Evolutionary conservation across 1,140 invertebrate species (phyloP), one percentile per base, ranked within the genome.

Genomic region (Orius insidiosus): DNA sequence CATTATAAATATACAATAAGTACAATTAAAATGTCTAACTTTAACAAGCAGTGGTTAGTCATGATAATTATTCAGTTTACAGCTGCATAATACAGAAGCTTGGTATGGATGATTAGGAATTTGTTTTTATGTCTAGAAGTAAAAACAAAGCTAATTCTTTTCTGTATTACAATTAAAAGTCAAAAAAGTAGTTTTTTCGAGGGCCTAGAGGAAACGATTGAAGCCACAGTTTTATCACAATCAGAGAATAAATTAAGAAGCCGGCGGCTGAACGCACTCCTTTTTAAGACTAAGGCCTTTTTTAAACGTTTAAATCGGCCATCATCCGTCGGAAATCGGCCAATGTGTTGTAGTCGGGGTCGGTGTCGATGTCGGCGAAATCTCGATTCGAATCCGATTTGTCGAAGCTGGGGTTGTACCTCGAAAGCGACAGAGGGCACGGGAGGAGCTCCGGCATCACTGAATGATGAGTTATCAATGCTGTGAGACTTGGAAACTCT

Each of bases 361-460:
- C 80, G 46, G 77, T 71, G 55, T 80, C 76, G 39, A 81, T 75
- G 56, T 82, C 79, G 11, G 75, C 73, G 53, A 80, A 73, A 61
- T 75, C 77, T 63, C 71, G 68, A 56, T 66, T 74, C 13, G 73
- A 70, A 56, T 78, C 75, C 32, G 71, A 68, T 55, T 74, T 76
- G 14, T 70, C 68, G 54, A 77, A 76, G 56, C 69, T 74, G n/a
- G 75, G 75, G 62, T 78, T 78, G 56, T 81, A 81, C 15, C 49
- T 47, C 52, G 75, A 78, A 40, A 90, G 62, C 0, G 80, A 81
- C 39, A 97, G 69, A 7, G 90, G 85, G 61, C 88, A 90, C 1
- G 92, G 92, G 53, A 97, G 68, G 52, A 95, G 69, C 68, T 93
- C 89, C 15, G 82, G 85, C 86, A 94, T 93, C 37, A 94, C 87